Evolutionary conservation across 1,140 invertebrate species (phyloP).

Genomic region (Pseudomyrmex flavicornis): DNA sequence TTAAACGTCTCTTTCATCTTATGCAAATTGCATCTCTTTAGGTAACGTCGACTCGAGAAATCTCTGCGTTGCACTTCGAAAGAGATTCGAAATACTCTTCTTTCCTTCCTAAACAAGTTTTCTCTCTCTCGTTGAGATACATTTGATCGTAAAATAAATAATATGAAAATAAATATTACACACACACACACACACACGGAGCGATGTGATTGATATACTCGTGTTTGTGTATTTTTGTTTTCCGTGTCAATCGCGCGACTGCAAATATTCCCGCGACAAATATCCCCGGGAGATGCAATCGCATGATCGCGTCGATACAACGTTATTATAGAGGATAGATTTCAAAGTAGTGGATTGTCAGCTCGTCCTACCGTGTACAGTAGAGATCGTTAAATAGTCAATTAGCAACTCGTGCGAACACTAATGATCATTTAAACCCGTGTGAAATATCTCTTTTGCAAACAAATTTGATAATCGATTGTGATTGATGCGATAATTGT

Average conservation of each 20-base stretch:
- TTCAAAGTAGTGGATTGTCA: slow-evolving; percentile 33
- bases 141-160: too few relatives aligned
- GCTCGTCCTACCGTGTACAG: slow-evolving; percentile 7
- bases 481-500: too few relatives aligned
- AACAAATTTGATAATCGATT: background rate
- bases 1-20: slow-evolving; percentile 1
- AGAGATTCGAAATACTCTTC: too few relatives aligned
- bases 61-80: background rate
- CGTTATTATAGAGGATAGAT: slow-evolving; percentile 39
- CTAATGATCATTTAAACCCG: background rate
- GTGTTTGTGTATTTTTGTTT: background rate
- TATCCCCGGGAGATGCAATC: slow-evolving; percentile 34
- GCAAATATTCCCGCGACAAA: slow-evolving; percentile 18
- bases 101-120: too few relatives aligned
- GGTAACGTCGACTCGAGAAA: background rate
- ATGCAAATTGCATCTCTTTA: slow-evolving; percentile 16
- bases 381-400: background rate
- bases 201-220: background rate
- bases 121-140: too few relatives aligned
- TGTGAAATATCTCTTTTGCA: background rate
- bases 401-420: slow-evolving; percentile 10
- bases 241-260: slow-evolving; percentile 15
- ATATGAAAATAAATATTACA: too few relatives aligned
- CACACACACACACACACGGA: too few relatives aligned
- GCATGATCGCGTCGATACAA: slow-evolving; percentile 49